Conservation (phyloP, 1,140 invertebrate species). For the Marisa cornuarietis region DNA sequence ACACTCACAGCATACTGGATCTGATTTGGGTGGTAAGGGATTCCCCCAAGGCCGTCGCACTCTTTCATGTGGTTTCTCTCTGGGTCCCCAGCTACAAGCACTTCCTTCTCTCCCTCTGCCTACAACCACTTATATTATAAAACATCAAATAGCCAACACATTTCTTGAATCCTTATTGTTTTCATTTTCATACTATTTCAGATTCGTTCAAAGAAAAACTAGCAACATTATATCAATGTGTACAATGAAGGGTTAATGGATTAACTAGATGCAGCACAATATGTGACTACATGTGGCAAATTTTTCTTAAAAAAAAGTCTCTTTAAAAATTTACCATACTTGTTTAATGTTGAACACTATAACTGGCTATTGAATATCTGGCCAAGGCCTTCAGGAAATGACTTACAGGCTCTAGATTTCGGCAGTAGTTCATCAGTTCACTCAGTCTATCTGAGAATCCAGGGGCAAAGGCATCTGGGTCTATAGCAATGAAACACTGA, state of each 20-base stretch:
- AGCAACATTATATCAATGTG: no score
- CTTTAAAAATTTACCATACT: no score
- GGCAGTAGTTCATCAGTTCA: slow-evolving; percentile 66
- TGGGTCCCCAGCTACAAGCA: slow-evolving; percentile 87
- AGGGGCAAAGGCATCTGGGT: slow-evolving; percentile 84
- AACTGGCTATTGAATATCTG: not conserved
- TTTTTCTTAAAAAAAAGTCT: no score
- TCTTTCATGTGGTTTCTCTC: slow-evolving; percentile 76
- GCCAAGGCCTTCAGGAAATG: no score
- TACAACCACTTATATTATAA: slow-evolving; percentile 9
- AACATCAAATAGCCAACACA: no score
- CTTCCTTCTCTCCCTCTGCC: slow-evolving; percentile 59
- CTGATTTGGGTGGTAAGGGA: slow-evolving; percentile 82
- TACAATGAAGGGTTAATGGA: no score
- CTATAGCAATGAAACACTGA: slow-evolving; percentile 89
- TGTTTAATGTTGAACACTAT: no score
- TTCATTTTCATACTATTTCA: no score
- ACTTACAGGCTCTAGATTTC: slow-evolving; percentile 47
- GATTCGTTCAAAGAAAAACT: no score
- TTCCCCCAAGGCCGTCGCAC: slow-evolving; percentile 77
- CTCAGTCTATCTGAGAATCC: slow-evolving; percentile 81
- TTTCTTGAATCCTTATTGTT: no score
- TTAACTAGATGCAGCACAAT: no score
- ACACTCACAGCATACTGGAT: slow-evolving; percentile 70
- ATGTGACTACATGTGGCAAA: no score